phyloP scores from a whole-genome alignment of 2,113 vertebrate genomes.

The Tragulus kanchil region DNA sequence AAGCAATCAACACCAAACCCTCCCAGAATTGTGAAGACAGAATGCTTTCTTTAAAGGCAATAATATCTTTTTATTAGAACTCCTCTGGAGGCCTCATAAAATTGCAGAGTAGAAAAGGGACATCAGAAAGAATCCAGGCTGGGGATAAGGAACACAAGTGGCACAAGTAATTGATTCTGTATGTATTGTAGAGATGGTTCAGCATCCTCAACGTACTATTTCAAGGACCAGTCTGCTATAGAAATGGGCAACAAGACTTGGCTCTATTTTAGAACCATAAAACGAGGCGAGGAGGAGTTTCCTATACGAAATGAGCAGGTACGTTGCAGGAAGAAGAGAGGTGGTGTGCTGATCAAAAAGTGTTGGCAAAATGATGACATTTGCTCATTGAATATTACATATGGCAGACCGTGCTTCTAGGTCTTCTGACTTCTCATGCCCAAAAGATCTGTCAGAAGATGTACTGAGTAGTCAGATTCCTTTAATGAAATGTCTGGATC shows the following conservation, averaged over 20 bases:
- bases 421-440: fast-evolving
- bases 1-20: neutral
- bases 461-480: too few relatives aligned
- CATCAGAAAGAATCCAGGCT: neutral
- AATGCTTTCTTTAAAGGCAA: neutral
- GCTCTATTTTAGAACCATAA: constrained; percentile 92
- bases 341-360: fast-evolving
- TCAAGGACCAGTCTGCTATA: constrained; percentile 54
- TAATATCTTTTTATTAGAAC: neutral
- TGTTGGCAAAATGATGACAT: neutral
- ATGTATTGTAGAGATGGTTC: constrained; percentile 92
- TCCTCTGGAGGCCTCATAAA: neutral
- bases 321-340: neutral
- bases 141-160: neutral
- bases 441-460: neutral
- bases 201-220: constrained; percentile 93
- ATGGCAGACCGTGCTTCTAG: neutral
- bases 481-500: neutral
- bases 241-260: constrained; percentile 89
- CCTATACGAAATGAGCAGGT: constrained; percentile 94
- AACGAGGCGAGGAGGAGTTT: constrained; percentile 88
- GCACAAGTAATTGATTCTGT: neutral
- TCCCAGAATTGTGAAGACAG: neutral
- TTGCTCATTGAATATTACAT: neutral
- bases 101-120: neutral